Conservation (phyloP, 2,113 vertebrate genomes). For the Phainopepla nitens region DNA sequence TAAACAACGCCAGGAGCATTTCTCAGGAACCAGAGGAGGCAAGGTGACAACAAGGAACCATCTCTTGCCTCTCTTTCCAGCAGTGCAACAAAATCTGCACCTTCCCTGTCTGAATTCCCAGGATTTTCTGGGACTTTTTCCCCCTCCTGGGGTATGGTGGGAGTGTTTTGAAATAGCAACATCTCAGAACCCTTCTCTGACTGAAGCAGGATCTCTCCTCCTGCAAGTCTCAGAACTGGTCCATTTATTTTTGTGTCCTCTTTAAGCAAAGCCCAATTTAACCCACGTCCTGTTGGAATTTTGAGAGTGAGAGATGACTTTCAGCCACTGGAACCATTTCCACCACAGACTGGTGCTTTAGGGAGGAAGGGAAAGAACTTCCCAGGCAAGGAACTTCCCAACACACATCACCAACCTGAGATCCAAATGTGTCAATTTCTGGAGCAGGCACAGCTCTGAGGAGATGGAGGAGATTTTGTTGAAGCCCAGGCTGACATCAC, state of each 20-base stretch:
- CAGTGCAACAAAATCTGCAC: not conserved
- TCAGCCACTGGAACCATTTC: not conserved
- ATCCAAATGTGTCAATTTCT: conserved; percentile 85
- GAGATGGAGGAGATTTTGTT: conserved; percentile 85
- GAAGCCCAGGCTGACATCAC: conserved; percentile 86
- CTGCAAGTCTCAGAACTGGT: not conserved
- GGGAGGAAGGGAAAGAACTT: not conserved
- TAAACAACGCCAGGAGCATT: not conserved
- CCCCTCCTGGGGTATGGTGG: not conserved
- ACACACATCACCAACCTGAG: conserved; percentile 77
- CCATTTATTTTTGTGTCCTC: not conserved
- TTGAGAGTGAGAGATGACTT: not conserved
- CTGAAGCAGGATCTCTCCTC: not conserved
- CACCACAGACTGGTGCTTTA: not conserved
- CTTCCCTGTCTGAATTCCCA: not conserved
- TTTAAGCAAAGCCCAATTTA: not conserved
- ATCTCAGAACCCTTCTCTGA: not conserved
- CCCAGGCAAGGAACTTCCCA: not conserved
- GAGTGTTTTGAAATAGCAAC: not conserved
- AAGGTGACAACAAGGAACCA: not conserved
- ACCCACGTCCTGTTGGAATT: not conserved
- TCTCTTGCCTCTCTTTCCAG: not conserved
- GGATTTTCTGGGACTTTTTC: not conserved
- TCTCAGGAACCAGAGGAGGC: not conserved
- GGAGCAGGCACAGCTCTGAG: conserved; percentile 77